Evolutionary conservation across 2,113 vertebrate genomes (phyloP).

Genomic region (Chionis minor): DNA sequence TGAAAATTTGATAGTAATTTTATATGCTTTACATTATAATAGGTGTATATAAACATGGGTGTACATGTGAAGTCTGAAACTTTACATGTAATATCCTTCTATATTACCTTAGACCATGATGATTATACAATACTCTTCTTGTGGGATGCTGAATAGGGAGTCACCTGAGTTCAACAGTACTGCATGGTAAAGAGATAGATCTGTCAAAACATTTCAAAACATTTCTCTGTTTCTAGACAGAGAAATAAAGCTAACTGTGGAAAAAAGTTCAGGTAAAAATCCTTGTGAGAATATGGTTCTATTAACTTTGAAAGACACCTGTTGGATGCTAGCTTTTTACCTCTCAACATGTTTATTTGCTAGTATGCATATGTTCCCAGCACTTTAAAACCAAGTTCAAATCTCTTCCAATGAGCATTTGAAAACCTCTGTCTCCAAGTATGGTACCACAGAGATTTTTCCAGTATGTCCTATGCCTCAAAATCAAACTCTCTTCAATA

Average conservation of each 20-base stretch:
- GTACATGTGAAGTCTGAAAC: background rate
- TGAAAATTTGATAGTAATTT: rapidly evolving
- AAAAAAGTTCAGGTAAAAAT: background rate
- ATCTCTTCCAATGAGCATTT: background rate
- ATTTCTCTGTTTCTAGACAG: background rate
- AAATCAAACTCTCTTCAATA: background rate
- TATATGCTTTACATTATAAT: background rate
- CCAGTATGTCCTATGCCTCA: background rate
- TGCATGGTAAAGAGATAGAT: background rate
- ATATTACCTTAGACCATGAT: background rate
- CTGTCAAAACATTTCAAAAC: background rate
- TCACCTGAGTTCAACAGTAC: background rate
- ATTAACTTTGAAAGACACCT: background rate
- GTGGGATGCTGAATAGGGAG: background rate
- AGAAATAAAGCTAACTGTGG: background rate
- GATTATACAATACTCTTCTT: background rate
- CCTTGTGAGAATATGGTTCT: background rate
- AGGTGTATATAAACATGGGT: too few species aligned
- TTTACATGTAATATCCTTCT: background rate
- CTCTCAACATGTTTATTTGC: background rate
- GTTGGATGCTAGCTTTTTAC: background rate
- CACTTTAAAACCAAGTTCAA: background rate
- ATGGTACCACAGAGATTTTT: background rate
- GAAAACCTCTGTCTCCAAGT: background rate
- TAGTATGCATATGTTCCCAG: background rate